Conservation (phyloP, 2,113 vertebrate genomes). For the Porphyrio hochstetteri region DNA sequence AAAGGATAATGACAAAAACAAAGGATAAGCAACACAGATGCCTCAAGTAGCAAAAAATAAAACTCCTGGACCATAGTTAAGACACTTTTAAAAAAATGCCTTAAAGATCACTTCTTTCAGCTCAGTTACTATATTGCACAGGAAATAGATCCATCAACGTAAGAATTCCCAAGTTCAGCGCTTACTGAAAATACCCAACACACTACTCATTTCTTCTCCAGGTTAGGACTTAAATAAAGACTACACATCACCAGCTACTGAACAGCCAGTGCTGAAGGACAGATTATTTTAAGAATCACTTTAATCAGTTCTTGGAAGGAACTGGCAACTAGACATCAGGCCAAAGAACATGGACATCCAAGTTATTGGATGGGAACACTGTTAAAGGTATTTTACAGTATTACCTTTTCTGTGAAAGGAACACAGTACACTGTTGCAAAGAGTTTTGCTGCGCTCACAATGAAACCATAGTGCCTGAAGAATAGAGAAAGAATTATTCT, state of each 20-base stretch:
- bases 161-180: neutral
- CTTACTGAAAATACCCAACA: neutral
- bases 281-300: neutral
- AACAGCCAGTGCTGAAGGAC: neutral
- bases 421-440: slow-evolving; percentile 88
- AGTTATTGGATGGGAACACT: fast-evolving
- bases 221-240: neutral
- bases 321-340: neutral
- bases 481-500: slow-evolving; percentile 25
- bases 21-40: neutral
- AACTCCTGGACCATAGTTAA: neutral
- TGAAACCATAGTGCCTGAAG: slow-evolving; percentile 89
- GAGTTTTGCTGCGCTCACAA: slow-evolving; percentile 89
- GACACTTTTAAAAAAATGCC: neutral
- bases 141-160: neutral
- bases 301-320: neutral
- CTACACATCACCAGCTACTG: neutral
- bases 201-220: neutral
- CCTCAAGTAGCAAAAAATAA: neutral
- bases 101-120: neutral
- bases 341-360: neutral
- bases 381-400: neutral
- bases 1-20: neutral
- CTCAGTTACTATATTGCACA: neutral
- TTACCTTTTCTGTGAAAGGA: slow-evolving; percentile 86